Base-by-base conservation (phyloP, 2,113 vertebrate genomes). In the Hippotragus niger region DNA sequence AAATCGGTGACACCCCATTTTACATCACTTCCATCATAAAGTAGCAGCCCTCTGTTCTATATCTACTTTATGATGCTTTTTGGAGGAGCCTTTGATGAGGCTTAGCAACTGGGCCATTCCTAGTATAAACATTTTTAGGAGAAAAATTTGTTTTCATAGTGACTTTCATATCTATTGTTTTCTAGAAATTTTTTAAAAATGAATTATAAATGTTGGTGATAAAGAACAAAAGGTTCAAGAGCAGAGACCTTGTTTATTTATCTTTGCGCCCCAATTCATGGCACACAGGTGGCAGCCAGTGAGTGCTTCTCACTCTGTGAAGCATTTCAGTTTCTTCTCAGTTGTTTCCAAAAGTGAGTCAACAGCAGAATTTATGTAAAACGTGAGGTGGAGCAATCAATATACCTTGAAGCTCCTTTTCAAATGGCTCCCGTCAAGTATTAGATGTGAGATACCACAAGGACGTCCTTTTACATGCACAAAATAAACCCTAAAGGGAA, bases 111-210 rank as follows among this genome's bases (percentile, higher is more conserved):
- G 31, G 52, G 33, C n/a, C 67, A 43, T 64, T 78, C n/a, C 27
- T 4, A 47, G 11, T 36, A n/a, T 12, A 40, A 13, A 93, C 4
- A 82, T 43, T 88, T 85, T 87, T 52, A 31, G 67, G 12, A 90
- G 55, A 50, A 95, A 47, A 53, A 6, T 78, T 50, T 92, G 55
- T 58, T 87, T 94, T 86, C 71, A 29, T 95, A 74, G 92, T n/a
- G 33, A 76, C 45, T 95, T 89, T 92, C 87, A 71, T 40, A 92
- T 50, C 45, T 96, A 40, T 95, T 90, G 25, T 90, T 92, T 96
- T 45, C 57, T 25, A 8, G 76, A n/a, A 97, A 76, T 91, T 58
- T 16, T 57, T 57, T 29, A 2, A 3, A 23, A 85, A 82, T 15
- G 23, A 43, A 91, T 62, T 90, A 64, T 74, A 90, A 89, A 87